Base-by-base conservation (phyloP, 53 echinoderm and acorn worm species). In the Mesocentrotus franciscanus region DNA sequence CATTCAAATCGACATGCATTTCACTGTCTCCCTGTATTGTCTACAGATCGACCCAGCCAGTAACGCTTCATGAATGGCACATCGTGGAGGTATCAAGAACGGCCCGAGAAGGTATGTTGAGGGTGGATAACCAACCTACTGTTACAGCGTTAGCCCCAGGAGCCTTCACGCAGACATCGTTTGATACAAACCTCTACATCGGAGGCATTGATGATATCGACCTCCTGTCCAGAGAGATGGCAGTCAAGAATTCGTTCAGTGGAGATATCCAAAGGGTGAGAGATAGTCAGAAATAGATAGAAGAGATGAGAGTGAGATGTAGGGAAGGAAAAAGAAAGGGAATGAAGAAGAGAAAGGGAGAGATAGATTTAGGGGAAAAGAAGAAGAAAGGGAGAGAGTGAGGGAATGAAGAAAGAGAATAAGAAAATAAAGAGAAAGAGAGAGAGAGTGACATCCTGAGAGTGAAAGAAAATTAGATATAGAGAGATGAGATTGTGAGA, bases 191-290 rank as follows among this genome's bases (percentile, higher is more conserved):
- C 85, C 95, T 99, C 26, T 99, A 85, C 96, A 97, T 99, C 24
- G 99, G 98, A 76, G 99, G 99, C 10, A 96, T 97, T 24, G 97
- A 97, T 68, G 97, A 98, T 94, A 90, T 93, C 10, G 97, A 98
- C 26, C 92, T 95, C 27, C 29, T 99, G 4, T 96, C 99, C 14
- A 95, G 96, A 49, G 93, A 97, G 18, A 96, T 98, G 60, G 97
- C 95, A 81, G 64, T 99, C 16, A 95, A 90, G 66, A 95, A 96
- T 13, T 98, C 98, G 13, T 97, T 99, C 92, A 95, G 97, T 39
- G 99, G 99, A 35, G 99, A 99, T 93, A 98, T 99, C 60, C 99
- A 99, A 79, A 99, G 97, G 97, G 99, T 99, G 89, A 85, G 96
- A 58, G 17, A 92, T 6, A 6, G 42, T 20, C 18, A 2, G 17